These are phyloP conservation scores for Tragelaphus scriptus DNA, from an alignment of 2,113 vertebrate genomes.

Conservation along the genomic window DNA sequence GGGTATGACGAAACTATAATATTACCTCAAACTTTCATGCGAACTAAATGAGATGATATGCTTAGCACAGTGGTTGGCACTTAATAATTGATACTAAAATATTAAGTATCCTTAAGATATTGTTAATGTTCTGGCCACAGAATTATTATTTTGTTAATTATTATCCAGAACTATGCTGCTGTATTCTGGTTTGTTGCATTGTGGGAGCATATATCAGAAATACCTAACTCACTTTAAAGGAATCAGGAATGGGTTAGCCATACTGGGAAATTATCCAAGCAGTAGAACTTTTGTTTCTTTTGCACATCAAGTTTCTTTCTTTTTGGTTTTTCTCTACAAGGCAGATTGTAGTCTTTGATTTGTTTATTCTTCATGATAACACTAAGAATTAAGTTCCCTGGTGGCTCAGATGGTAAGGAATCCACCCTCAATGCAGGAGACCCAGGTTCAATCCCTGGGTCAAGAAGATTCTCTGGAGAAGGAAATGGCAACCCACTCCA, in stretches of 20 bases:
- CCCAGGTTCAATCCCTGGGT: neutral
- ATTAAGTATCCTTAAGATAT: neutral
- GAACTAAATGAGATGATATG: conserved; percentile 11
- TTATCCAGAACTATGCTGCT: neutral
- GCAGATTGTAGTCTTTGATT: neutral
- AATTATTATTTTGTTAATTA: neutral
- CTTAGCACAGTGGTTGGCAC: neutral
- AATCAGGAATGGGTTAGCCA: neutral
- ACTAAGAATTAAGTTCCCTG: neutral
- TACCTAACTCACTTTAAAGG: neutral
- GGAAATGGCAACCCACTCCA: neutral
- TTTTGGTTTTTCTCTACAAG: neutral
- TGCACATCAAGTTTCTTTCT: neutral
- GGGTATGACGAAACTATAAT: neutral
- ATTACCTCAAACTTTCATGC: neutral
- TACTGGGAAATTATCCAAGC: neutral
- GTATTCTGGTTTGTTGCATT: neutral
- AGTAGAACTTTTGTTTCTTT: neutral
- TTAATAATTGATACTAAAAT: neutral
- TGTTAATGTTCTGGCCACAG: neutral
- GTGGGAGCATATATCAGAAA: neutral
- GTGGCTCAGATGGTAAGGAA: neutral
- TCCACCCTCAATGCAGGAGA: neutral
- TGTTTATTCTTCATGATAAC: neutral
- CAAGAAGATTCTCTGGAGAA: neutral